Conservation (phyloP, 2,113 vertebrate species). For the Thymallus thymallus region DNA sequence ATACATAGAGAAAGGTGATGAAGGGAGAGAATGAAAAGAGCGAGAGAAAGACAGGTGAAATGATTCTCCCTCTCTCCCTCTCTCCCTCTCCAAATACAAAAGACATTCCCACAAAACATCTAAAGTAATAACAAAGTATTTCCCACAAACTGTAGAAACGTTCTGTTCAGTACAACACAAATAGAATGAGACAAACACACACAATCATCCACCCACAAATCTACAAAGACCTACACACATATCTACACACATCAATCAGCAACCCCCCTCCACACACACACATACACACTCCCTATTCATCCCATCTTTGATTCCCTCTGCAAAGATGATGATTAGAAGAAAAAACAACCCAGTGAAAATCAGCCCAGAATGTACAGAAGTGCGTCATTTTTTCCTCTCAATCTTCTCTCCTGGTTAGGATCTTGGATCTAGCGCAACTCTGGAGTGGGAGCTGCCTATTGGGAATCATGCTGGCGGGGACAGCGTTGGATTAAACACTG, state of each 20-base stretch:
- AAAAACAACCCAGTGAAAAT: constrained; percentile 42
- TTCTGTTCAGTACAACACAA: not conserved
- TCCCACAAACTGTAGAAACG: not conserved
- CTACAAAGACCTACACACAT: constrained; percentile 9
- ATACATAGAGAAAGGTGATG: not conserved
- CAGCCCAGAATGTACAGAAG: constrained; percentile 25
- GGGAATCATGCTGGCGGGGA: constrained; percentile 60
- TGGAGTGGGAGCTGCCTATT: constrained; percentile 52
- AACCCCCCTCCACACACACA: constrained; percentile 38
- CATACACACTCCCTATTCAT: constrained; percentile 51
- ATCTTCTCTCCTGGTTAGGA: constrained; percentile 38
- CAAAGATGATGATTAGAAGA: constrained; percentile 58
- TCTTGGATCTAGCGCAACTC: not conserved
- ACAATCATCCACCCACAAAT: constrained; percentile 16
- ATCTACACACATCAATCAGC: not conserved
- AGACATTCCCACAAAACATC: no score
- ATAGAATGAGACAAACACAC: constrained; percentile 12
- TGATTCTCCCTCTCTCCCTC: not conserved
- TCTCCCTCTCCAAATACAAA: no score
- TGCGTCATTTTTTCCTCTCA: constrained; percentile 2
- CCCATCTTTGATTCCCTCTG: constrained; percentile 69
- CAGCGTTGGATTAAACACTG: constrained; percentile 68
- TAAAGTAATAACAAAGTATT: no score
- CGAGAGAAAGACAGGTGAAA: not conserved
- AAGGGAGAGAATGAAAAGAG: not conserved